Conservation (phyloP, 2,888 invertebrate genomes). For the Macrosiphum euphorbiae region DNA sequence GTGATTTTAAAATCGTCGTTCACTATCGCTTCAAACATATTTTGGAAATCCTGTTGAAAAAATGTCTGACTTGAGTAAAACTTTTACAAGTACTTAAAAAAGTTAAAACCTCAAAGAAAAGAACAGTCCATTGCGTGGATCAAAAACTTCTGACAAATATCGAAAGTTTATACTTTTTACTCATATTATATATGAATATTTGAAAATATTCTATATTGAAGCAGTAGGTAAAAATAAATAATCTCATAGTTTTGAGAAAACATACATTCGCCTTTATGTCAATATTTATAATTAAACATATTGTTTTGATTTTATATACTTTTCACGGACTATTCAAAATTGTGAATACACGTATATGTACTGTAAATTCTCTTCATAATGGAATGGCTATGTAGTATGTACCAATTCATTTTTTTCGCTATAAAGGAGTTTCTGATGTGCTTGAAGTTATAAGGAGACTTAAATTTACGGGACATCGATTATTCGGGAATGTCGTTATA, state of each 20-base stretch:
- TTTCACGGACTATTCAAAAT: neutral
- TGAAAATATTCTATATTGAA: neutral
- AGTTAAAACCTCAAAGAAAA: conserved; percentile 15
- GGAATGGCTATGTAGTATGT: too few relatives aligned
- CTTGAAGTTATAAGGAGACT: too few relatives aligned
- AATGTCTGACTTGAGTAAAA: conserved; percentile 16
- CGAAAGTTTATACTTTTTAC: neutral
- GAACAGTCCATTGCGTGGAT: conserved; percentile 13
- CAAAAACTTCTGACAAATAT: neutral
- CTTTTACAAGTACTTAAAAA: conserved; percentile 14
- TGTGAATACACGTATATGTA: neutral
- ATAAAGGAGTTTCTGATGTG: too few relatives aligned
- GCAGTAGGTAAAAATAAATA: neutral
- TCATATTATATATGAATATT: neutral
- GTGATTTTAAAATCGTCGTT: conserved; percentile 39
- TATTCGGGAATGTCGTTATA: too few relatives aligned
- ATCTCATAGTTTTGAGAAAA: neutral
- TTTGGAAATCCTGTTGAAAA: conserved; percentile 17
- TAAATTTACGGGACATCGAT: too few relatives aligned
- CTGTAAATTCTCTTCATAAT: too few relatives aligned
- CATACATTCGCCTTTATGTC: neutral
- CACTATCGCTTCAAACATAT: conserved; percentile 2
- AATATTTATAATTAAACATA: neutral
- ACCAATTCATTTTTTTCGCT: too few relatives aligned
- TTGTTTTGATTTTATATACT: neutral